A percentile compares a stretch with the other conserved stretches of the same genome.
phyloP scores from a whole-genome alignment of 2,888 invertebrate genomes.

The Dioctria linearis region DNA sequence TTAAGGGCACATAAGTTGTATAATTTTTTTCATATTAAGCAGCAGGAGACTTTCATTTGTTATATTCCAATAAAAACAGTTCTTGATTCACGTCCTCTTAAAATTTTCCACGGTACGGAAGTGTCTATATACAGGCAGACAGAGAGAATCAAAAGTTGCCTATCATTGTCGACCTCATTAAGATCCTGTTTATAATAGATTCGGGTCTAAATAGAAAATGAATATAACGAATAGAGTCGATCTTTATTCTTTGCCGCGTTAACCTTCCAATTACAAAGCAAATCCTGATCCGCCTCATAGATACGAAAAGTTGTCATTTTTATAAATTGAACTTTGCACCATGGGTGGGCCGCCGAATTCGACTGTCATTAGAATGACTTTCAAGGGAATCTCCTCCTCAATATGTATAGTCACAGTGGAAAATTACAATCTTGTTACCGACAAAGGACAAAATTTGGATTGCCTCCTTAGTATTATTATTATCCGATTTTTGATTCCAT shows the following conservation, averaged over 20 bases:
- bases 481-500: not conserved
- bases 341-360: conserved; percentile 51
- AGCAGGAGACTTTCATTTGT: no score
- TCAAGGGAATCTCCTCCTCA: conserved; percentile 9
- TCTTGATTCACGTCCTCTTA: no score
- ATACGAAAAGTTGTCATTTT: conserved; percentile 52
- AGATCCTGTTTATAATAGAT: not conserved
- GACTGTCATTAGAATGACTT: not conserved
- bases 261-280: conserved; percentile 37
- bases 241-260: conserved; percentile 32
- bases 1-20: no score
- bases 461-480: conserved; percentile 27
- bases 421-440: conserved; percentile 16
- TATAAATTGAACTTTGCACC: conserved; percentile 56
- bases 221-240: not conserved
- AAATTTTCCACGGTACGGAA: no score
- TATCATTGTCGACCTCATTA: conserved; percentile 2
- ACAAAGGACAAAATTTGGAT: conserved; percentile 22
- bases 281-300: conserved; percentile 27
- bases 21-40: no score
- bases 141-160: not conserved
- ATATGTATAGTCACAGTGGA: not conserved
- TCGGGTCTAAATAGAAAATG: not conserved
- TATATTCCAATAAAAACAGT: no score
- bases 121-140: not conserved